Evolutionary conservation across 35 echinoderm and acorn worm genomes (phyloP), one percentile per base, ranked within the genome.

Genomic region (Apostichopus japonicus): DNA sequence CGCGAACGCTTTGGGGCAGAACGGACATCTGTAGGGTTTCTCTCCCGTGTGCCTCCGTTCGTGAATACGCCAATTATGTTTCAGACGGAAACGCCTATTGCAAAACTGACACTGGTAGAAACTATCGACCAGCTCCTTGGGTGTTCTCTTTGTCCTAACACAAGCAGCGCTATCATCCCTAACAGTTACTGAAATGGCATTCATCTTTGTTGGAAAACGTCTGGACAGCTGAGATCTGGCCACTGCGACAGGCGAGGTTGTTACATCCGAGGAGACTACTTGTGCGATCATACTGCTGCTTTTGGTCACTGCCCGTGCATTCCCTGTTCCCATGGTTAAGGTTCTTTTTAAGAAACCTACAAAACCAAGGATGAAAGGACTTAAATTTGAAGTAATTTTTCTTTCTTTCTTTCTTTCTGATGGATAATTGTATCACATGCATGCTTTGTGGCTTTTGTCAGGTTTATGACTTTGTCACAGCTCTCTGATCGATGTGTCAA

Each of bases 41-140:
- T 88, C 90, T 70, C 93, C 95, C 0, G 93, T 94, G 25, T 96
- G 95, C 16, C 55, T 27, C 16, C 90, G 70, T 44, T 75, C 80
- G 21, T 94, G 95, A 4, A 78, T 86, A 10, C 80, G 77, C n/a
- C 79, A 59, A 33, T 78, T 83, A 11, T 71, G 24, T 23, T 87
- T 90, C 55, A 57, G 62, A n/a, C 33, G 80, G 54, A 96, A 92
- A 17, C 56, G 61, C 54, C 84, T 79, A 14, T 67, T 77, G 76
- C 95, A 96, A 57, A 57, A 84, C 55, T 84, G 81, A 57, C 55
- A 84, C 54, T 21, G 16, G 24, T 23, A 84, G 21, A 54, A 10
- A 8, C 10, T 84, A 13, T 84, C 22, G 2, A 56, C 13, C 11
- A 59, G 8, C 53, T 24, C 55, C 23, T 0, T 4, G 79, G 2